Percentiles rank a stretch among this genome's conserved stretches.
These are phyloP conservation scores for Microchrysa polita DNA, from an alignment of 2,888 invertebrate species.

Conservation along the genomic window DNA sequence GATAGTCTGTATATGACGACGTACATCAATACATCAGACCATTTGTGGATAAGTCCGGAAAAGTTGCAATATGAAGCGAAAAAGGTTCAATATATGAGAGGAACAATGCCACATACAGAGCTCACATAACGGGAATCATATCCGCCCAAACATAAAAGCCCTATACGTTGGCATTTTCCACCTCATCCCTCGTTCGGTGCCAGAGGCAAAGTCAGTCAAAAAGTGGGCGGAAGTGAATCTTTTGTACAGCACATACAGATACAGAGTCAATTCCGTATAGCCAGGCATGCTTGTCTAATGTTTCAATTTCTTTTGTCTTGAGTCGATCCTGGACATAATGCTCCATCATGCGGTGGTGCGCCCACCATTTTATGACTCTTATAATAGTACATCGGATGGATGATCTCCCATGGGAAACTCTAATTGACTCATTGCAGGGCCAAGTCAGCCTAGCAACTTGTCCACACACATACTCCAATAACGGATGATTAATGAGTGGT, in stretches of 20 bases:
- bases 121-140: not conserved
- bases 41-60: too few relatives aligned
- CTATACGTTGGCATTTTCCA: not conserved
- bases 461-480: constrained; percentile 29
- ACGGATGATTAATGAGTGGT: constrained; percentile 40
- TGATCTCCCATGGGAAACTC: constrained; percentile 20
- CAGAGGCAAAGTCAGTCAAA: not conserved
- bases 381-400: not conserved
- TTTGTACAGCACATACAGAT: too few relatives aligned
- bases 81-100: constrained; percentile 5
- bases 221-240: constrained; percentile 23
- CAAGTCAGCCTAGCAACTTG: constrained; percentile 30
- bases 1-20: too few relatives aligned
- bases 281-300: constrained; percentile 25
- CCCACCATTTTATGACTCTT: not conserved
- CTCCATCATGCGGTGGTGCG: constrained; percentile 1
- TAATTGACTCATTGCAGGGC: constrained; percentile 39
- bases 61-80: not conserved
- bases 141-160: constrained; percentile 36
- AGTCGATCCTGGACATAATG: constrained; percentile 20
- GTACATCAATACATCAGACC: too few relatives aligned
- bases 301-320: constrained; percentile 20
- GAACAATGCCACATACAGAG: not conserved
- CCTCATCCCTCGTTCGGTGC: not conserved
- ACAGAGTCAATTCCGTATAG: not conserved